phyloP scores from a whole-genome alignment of 92 coral and sea anemone genomes.

The Pocillopora meandrina region DNA sequence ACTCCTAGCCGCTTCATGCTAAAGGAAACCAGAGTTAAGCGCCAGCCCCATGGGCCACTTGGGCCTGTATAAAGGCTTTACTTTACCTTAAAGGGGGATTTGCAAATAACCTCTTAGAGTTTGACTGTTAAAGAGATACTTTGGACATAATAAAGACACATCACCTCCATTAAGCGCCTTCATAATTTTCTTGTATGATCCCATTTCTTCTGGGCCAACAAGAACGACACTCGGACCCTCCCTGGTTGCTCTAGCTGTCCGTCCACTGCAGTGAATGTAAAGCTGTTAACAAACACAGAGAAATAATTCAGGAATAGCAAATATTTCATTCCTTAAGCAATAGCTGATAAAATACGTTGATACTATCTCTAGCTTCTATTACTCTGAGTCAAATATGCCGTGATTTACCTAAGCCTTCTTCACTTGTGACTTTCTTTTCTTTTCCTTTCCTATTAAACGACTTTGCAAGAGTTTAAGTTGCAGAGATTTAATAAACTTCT shows the following conservation, averaged over 20 bases:
- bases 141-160: background rate
- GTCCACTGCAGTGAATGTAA: constrained; percentile 96
- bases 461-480: constrained; percentile 93
- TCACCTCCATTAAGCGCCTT: constrained; percentile 86
- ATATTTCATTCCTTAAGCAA: too few species aligned
- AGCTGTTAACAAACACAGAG: constrained; percentile 37
- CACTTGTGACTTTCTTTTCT: constrained; percentile 57
- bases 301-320: background rate
- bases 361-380: too few species aligned
- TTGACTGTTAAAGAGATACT: too few species aligned
- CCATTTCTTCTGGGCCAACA: constrained; percentile 86
- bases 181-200: constrained; percentile 85
- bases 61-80: too few species aligned
- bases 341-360: too few species aligned
- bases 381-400: background rate
- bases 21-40: too few species aligned
- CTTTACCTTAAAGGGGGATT: too few species aligned
- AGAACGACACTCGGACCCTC: constrained; percentile 93
- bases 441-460: constrained; percentile 71
- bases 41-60: too few species aligned
- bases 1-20: too few species aligned
- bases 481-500: constrained; percentile 91
- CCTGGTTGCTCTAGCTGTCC: constrained; percentile 88
- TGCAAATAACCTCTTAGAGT: too few species aligned
- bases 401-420: constrained; percentile 71